Percentiles rank a stretch among this genome's conserved stretches.
These are phyloP conservation scores for Cochlearius cochlearius DNA, from an alignment of 2,113 vertebrate genomes.

Conservation along the genomic window DNA sequence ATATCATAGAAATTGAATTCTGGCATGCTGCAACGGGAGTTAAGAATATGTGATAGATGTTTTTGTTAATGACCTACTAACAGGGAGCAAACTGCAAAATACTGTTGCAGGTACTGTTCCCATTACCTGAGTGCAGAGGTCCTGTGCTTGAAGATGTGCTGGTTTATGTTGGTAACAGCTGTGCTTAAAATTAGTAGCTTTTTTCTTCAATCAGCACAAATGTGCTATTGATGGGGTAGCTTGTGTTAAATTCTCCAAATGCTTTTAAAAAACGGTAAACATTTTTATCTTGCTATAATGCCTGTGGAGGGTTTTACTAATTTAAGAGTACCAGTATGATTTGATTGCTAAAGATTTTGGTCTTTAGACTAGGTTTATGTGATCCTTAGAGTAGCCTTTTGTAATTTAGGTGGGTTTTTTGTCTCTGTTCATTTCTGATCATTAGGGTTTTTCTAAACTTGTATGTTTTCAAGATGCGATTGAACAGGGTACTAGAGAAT, in stretches of 20 bases:
- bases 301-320: not conserved
- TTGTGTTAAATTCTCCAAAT: not conserved
- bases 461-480: accelerated
- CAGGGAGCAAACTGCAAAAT: not conserved
- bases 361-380: not conserved
- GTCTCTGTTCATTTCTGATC: not conserved
- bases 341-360: not conserved
- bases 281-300: not conserved
- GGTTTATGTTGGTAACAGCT: not conserved
- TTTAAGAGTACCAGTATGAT: not conserved
- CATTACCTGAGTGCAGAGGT: not conserved
- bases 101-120: not conserved
- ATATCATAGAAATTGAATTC: not conserved
- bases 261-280: not conserved
- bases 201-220: not conserved
- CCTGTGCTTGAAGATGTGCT: not conserved
- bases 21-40: not conserved
- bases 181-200: not conserved
- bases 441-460: not conserved
- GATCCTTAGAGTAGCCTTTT: not conserved
- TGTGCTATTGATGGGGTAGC: not conserved
- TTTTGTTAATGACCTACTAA: not conserved
- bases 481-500: not conserved
- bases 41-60: not conserved
- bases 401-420: not conserved